Evolutionary conservation across 2,888 invertebrate genomes (phyloP), one percentile per base, ranked within the genome.

Genomic region (Eupithecia pulchellata): DNA sequence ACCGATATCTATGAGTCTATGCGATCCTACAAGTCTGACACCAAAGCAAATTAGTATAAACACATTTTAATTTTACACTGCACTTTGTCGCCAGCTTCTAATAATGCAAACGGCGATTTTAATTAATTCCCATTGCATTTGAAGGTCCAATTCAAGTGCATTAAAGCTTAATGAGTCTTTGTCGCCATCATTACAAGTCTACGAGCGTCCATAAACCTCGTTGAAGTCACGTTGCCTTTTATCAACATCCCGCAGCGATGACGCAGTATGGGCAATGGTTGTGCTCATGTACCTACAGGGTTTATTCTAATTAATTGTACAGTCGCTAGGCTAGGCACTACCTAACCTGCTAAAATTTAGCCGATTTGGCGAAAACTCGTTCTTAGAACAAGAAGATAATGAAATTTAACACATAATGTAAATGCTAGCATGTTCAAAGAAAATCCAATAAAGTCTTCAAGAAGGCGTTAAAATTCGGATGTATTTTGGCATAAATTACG

Each of bases 101-200:
- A 66, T 72, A 73, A 73, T 64, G 66, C 72, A 74, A 72, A 72
- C 74, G 71, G 72, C 66, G 66, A 63, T 73, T 67, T 42, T 73
- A 70, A 76, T 74, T 71, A 57, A 61, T 36, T 69, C 39, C 47
- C 63, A 74, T 73, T 71, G 74, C 77, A 75, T 74, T 73, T 74
- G 71, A 75, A 77, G 74, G 73, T 73, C 71, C 70, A 47, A 64
- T 66, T 72, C 64, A 75, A 75, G 67, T 75, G 73, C 77, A 74
- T 70, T 75, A 72, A 75, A 71, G 72, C 71, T 71, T 78, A 74
- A 75, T 75, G 70, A 72, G 74, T 74, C 67, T 74, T 76, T 75
- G 76, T 68, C 72, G 69, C 69, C 72, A 73, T 75, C 66, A 69
- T 71, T 75, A 75, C 30, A 63, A 77, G 71, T 75, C 74, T 57